Evolutionary conservation across 2,888 invertebrate species (phyloP).

Genomic region (Diarsia brunnea): DNA sequence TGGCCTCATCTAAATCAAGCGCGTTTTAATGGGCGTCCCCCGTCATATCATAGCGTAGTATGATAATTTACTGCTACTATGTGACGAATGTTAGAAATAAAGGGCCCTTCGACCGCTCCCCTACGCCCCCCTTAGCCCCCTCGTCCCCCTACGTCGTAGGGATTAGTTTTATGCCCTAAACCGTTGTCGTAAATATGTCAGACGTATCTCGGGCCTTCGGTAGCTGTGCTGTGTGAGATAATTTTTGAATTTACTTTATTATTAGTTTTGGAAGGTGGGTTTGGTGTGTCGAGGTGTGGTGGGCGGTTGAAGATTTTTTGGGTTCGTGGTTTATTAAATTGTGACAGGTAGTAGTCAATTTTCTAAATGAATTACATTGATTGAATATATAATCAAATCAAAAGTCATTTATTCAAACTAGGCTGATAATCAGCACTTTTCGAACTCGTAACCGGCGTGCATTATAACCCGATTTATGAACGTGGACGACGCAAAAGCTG

Average conservation of each 20-base stretch:
- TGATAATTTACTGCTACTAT: constrained; percentile 91
- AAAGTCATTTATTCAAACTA: no score
- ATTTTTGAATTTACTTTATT: constrained; percentile 88
- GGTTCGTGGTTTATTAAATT: neutral
- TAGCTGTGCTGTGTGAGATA: constrained; percentile 84
- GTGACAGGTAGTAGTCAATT: neutral
- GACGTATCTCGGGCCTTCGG: constrained; percentile 82
- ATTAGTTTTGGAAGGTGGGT: constrained; percentile 63
- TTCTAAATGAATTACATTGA: neutral
- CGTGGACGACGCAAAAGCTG: no score
- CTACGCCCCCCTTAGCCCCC: constrained; percentile 47
- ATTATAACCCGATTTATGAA: no score
- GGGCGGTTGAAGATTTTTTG: neutral
- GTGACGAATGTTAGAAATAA: constrained; percentile 91
- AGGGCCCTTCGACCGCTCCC: constrained; percentile 82
- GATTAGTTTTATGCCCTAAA: constrained; percentile 90
- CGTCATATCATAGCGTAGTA: constrained; percentile 91
- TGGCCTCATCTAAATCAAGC: constrained; percentile 91
- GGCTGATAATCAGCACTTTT: no score
- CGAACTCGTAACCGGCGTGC: no score
- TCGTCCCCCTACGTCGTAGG: constrained; percentile 76
- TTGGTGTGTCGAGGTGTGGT: constrained; percentile 18
- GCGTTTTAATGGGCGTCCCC: constrained; percentile 91
- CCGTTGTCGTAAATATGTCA: constrained; percentile 90
- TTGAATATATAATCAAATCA: no score